Conservation (phyloP, 2,888 invertebrate species). For the Mantis religiosa region DNA sequence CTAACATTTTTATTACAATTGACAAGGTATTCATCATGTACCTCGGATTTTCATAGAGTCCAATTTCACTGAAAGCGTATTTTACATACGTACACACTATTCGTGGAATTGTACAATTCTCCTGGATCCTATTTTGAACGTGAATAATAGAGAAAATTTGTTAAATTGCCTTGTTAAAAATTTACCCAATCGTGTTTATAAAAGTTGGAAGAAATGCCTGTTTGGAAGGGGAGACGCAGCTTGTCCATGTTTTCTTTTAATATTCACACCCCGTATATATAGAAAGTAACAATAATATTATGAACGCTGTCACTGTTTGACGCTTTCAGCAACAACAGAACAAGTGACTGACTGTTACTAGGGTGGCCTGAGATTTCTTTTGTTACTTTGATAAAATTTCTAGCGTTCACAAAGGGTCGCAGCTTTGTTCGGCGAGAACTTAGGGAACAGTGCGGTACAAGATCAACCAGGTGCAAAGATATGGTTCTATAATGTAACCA, state of each 20-base stretch:
- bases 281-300: background rate
- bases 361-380: background rate
- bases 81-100: too few relatives aligned
- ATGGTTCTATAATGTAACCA: background rate
- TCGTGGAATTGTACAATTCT: too few relatives aligned
- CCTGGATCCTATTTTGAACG: too few relatives aligned
- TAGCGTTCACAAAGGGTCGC: background rate
- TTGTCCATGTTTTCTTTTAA: background rate
- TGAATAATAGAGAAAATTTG: too few relatives aligned
- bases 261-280: background rate
- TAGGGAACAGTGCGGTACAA: background rate
- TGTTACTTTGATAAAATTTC: background rate
- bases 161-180: too few relatives aligned
- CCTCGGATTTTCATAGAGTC: too few relatives aligned
- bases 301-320: background rate
- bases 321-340: background rate
- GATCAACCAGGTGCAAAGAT: background rate
- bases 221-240: background rate
- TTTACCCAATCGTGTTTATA: too few relatives aligned
- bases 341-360: background rate
- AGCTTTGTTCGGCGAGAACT: background rate
- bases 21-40: too few relatives aligned
- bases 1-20: too few relatives aligned
- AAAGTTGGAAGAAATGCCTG: too few relatives aligned
- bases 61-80: too few relatives aligned